A percentile compares a stretch with the other conserved stretches of the same genome.
Conservation (phyloP, 2,797 vertebrate genomes). For the Helicolenus hilgendorfi region DNA sequence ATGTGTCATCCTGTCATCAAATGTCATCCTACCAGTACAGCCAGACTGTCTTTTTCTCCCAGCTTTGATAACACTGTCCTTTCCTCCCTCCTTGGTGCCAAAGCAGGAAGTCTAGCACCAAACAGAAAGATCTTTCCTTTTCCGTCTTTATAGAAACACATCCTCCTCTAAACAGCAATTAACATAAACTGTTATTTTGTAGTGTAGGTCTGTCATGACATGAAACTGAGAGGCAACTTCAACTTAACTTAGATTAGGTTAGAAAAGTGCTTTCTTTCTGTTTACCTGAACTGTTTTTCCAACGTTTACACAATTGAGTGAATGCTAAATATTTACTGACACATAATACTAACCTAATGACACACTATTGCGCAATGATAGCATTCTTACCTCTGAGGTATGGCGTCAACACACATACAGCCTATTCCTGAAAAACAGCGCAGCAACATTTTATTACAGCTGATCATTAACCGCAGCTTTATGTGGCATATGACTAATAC, state of each 20-base stretch:
- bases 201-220: background rate
- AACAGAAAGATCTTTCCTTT: slow-evolving; percentile 19
- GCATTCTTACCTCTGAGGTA: slow-evolving; percentile 34
- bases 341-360: slow-evolving; percentile 23
- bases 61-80: slow-evolving; percentile 22
- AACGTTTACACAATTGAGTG: background rate
- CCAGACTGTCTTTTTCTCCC: background rate
- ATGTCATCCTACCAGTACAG: background rate
- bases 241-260: background rate
- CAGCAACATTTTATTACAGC: slow-evolving; percentile 26
- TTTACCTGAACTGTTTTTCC: background rate
- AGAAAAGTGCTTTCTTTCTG: background rate
- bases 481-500: slow-evolving; percentile 27
- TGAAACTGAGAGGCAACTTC: slow-evolving; percentile 17
- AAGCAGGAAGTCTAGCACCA: slow-evolving; percentile 22
- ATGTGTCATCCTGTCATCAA: background rate
- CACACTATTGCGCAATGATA: slow-evolving; percentile 9
- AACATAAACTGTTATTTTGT: slow-evolving; percentile 37
- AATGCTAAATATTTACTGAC: background rate
- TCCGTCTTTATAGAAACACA: slow-evolving; percentile 19
- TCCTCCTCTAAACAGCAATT: slow-evolving; percentile 30
- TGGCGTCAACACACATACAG: slow-evolving; percentile 35
- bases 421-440: slow-evolving; percentile 29
- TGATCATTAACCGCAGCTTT: slow-evolving; percentile 42
- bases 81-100: slow-evolving; percentile 21